Evolutionary conservation across 2,797 vertebrate genomes (phyloP), one percentile per base, ranked within the genome.

Genomic region (Galagoides demidoff): DNA sequence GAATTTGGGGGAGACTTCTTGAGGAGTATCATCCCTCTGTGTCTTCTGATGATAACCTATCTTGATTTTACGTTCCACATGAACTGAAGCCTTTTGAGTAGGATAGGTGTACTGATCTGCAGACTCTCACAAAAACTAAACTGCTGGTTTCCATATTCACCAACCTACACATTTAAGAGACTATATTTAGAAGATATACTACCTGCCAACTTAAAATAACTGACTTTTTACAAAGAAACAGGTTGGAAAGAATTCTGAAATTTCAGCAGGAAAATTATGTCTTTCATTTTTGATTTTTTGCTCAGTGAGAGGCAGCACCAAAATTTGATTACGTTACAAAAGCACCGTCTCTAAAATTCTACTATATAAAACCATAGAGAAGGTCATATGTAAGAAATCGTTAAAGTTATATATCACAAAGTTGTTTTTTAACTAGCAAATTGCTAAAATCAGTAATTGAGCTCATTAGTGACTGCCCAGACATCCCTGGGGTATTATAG

Each of bases 381-480:
- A 92, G 5, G 43, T 55, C 16, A 71, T 6, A 39, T n/a, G 4
- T 25, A 85, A 49, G 29, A 13, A 61, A 85, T 81, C 19, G 83
- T 85, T 92, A 96, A 82, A 95, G n/a, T 49, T 61, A 89, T 87
- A 74, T 11, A 95, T 89, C 79, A 93, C n/a, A 57, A 23, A 92
- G 89, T 27, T 43, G 45, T 68, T 61, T 89, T 90, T 73, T 68
- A 85, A 78, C 16, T 81, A 66, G 73, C 45, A 39, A 9, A 39
- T 79, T 94, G 83, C 66, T 93, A 34, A 87, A 93, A 91, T 52
- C 14, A n/a, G 57, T 86, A 92, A 84, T 90, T 96, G 92, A 95
- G 55, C 27, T 97, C 78, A 85, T 97, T 97, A 85, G 37, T 39
- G 82, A 95, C 88, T 94, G 45, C 66, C 85, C 78, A 78, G 87